phyloP scores from a whole-genome alignment of 2,888 invertebrate species.

The Nesidiocoris tenuis region DNA sequence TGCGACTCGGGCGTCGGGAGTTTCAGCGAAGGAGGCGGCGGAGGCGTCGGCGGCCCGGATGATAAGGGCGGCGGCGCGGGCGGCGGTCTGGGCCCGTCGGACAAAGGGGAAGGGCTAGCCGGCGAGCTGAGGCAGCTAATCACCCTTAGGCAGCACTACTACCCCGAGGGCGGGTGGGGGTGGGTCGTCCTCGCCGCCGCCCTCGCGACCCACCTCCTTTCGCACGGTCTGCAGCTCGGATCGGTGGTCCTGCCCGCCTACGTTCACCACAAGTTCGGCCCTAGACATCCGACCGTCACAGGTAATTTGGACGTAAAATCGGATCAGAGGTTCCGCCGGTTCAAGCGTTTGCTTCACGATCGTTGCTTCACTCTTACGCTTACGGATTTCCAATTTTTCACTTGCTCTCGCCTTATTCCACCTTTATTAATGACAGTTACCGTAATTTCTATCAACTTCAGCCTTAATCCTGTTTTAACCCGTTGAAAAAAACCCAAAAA shows the following conservation, averaged over 20 bases:
- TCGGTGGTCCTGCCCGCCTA: conserved; percentile 56
- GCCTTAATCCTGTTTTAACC: too few species aligned
- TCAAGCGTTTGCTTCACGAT: too few species aligned
- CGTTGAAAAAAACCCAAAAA: too few species aligned
- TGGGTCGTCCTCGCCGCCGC: conserved; percentile 76
- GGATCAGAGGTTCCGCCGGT: too few species aligned
- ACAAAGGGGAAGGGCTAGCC: conserved; percentile 52
- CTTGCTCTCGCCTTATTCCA: too few species aligned
- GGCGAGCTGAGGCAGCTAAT: conserved; percentile 55
- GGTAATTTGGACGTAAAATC: too few species aligned
- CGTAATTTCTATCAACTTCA: too few species aligned
- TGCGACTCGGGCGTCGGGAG: conserved; percentile 57
- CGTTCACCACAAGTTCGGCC: conserved; percentile 46
- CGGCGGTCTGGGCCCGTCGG: conserved; percentile 45
- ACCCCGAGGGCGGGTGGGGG: conserved; percentile 86
- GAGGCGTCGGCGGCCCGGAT: conserved; percentile 53
- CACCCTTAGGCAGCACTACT: conserved; percentile 72
- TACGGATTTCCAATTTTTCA: too few species aligned
- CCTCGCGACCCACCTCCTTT: conserved; percentile 69
- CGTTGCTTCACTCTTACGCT: too few species aligned
- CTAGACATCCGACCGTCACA: conserved; percentile 45
- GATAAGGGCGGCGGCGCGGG: conserved; percentile 31
- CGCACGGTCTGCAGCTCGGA: conserved; percentile 73
- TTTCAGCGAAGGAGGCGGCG: conserved; percentile 53
- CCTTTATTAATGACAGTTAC: too few species aligned